Evolutionary conservation across 2,797 vertebrate species (phyloP), one percentile per base, ranked within the genome.

Genomic region (Liasis olivaceus): DNA sequence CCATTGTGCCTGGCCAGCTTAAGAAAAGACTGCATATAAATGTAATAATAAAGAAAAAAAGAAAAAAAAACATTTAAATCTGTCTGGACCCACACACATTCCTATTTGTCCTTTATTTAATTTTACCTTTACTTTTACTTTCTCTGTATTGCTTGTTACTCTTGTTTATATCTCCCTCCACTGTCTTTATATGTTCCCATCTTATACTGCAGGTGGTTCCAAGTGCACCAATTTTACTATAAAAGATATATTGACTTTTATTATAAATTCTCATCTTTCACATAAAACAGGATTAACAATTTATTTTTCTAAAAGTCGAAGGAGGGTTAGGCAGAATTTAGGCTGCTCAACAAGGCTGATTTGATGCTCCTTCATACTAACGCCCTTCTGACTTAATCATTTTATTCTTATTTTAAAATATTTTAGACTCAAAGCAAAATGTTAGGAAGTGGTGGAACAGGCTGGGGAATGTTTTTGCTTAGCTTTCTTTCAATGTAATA

Each of bases 401-500:
- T 14, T 31, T 26, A 26, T 31, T 42, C 60, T 87, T 14, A 91
- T 90, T 42, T 66, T 88, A 88, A 96, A 94, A 93, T 0, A 26
- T 88, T 92, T 92, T 91, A 92, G 94, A 94, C 92, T 92, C 93
- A 94, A 47, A 92, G 91, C 60, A 95, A 66, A 62, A 28, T n/a
- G 91, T 89, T 92, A 91, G 64, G 90, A 72, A 91, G 85, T 85
- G 14, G 69, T 91, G n/a, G 54, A 94, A 93, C 66, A 88, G 94
- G 58, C 64, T 88, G 93, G 11, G 92, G 72, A 3, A n/a, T 15
- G 95, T 89, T 51, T 11, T 85, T 95, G 91, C 88, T 90, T 31
- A 93, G 93, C 93, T 94, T 81, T 96, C 95, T 95, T 94, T 88
- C 95, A 92, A 81, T 84, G 54, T 90, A 91, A 56, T 9, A 84